Base-by-base conservation (phyloP, 92 coral and sea anemone genomes). In the Actinostola sp. region DNA sequence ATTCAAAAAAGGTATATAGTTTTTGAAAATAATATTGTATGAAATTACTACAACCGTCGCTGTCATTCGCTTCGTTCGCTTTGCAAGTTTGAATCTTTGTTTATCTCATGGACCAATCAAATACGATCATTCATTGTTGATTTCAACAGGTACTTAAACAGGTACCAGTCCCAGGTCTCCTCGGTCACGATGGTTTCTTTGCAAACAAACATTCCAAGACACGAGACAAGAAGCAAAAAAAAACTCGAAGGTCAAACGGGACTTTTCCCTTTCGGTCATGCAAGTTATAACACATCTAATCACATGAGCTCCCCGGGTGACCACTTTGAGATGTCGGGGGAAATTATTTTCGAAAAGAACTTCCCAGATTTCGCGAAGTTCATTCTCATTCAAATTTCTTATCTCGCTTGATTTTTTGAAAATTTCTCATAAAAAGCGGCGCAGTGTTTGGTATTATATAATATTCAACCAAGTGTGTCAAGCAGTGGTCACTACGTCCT, bases 171-270 rank as follows among this genome's bases (percentile, higher is more conserved):
- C 53, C 53, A 46, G 53, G 7, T 46, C 53, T 46, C 53, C 53
- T 2, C 53, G 23, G 19, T 4, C 42, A 11, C 11, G 11, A 36
- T 11, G 42, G 11, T 11, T 36, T 19, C 53, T 46, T 13, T 46
- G 53, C 7, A 46, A 2, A 13, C 53, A 13, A 17, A 57, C 63
- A 29, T 27, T 29, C 36, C 63, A 29, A 27, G 63, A 57, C 38
- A 30, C 63, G 19, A 30, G 39, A 8, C 36, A 12, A 57, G 39
- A 8, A 19, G 25, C 17, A 3, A 57, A 26, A 26, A 30, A 50
- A 34, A 16, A 51, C 35, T 48, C 32, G 17, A 30, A 67, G 72
- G 72, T 67, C 72, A 67, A 30, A 53, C 1, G 60, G 72, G 72
- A 67, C 38, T 46, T 65, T 67, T 49, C 72, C 72, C 72, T 13